These are phyloP conservation scores for Enteromius radiatus DNA, from an alignment of 2,797 vertebrate genomes.

Conservation along the genomic window DNA sequence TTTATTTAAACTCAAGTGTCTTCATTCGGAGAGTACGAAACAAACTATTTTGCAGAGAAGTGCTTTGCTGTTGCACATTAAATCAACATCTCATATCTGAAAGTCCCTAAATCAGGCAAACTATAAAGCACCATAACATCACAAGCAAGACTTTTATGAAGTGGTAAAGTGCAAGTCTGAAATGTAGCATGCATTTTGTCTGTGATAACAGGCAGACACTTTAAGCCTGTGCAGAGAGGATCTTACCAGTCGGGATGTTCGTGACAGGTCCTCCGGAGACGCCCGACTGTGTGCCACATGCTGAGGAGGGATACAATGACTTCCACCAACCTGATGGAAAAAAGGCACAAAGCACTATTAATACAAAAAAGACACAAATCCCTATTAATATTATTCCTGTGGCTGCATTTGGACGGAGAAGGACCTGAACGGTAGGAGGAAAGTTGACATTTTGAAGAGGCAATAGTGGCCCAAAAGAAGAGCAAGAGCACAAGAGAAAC, in stretches of 20 bases:
- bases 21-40: slow-evolving; percentile 44
- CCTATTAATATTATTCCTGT: slow-evolving; percentile 5
- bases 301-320: slow-evolving; percentile 76
- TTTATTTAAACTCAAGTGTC: slow-evolving; percentile 37
- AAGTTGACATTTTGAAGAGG: no score
- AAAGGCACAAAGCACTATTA: slow-evolving; percentile 27
- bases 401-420: no score
- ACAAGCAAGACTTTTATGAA: slow-evolving; percentile 26
- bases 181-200: slow-evolving; percentile 11
- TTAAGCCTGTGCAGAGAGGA: neutral
- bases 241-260: slow-evolving; percentile 85
- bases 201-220: neutral
- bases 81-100: slow-evolving; percentile 38
- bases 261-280: slow-evolving; percentile 84
- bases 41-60: slow-evolving; percentile 27
- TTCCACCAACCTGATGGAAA: slow-evolving; percentile 74
- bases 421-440: no score
- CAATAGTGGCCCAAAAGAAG: no score
- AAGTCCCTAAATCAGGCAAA: slow-evolving; percentile 15
- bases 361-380: neutral
- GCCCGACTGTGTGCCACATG: slow-evolving; percentile 78
- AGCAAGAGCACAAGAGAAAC: no score
- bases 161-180: slow-evolving; percentile 3
- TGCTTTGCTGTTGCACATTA: slow-evolving; percentile 43
- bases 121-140: slow-evolving; percentile 23